Evolutionary conservation across 2,888 invertebrate genomes (phyloP), one percentile per base, ranked within the genome.

Genomic region (Euproctis similis): DNA sequence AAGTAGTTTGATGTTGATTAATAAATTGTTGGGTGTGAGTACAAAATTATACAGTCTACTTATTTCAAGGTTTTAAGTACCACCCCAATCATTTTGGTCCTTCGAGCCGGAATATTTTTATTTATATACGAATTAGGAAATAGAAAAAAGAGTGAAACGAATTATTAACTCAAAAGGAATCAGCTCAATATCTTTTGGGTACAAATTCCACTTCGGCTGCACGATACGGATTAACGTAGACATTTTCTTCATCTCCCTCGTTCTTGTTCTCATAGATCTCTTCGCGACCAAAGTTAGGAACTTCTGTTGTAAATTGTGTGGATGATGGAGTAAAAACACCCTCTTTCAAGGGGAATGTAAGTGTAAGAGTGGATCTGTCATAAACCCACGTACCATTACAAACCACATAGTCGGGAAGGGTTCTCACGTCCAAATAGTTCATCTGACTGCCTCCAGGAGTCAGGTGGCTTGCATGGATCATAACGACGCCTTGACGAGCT

Each of bases 201-300:
- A 81, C 73, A 34, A 81, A 78, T 26, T 81, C 81, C 0, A 68
- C 47, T 4, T 78, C 74, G 26, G 71, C 56, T 10, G 47, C 54
- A 35, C 50, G 43, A 1, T 19, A 42, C 1, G 58, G 8, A 1
- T 67, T 75, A 0, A 71, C 49, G 28, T 75, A 70, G 2, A 48
- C 68, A 14, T 75, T 58, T 8, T 36, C 34, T 2, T 36, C 29
- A 2, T 29, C 36, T n/a, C 40, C 40, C 1, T 46, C 33, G 2
- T 12, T 27, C 0, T 34, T 21, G 1, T 30, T 41, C 1, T 61
- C 67, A 26, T 63, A 69, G 28, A 73, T 46, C 10, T 71, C 75
- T 35, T 78, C 78, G 0, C 72, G 59, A 3, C 27, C 36, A 3
- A 45, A 36, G 8, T 5, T 8, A 2, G 43, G 39, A 2, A 8